Evolutionary conservation across 2,888 invertebrate genomes (phyloP).

Genomic region (Temnothorax ravouxi): DNA sequence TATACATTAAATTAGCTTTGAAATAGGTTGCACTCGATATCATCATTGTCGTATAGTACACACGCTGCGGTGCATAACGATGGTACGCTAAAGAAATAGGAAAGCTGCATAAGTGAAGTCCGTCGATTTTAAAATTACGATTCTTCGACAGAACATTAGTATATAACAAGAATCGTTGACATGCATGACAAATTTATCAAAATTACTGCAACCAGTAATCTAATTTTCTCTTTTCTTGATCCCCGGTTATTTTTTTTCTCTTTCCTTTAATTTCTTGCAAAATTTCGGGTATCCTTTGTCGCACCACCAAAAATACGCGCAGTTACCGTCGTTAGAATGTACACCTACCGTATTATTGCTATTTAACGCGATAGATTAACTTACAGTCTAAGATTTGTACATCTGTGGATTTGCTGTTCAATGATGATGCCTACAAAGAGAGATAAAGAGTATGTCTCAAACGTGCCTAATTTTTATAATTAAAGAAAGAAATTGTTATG

Average conservation of each 20-base stretch:
- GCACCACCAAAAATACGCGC: conserved; percentile 74
- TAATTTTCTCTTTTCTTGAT: neutral
- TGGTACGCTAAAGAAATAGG: conserved; percentile 65
- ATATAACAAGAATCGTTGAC: neutral
- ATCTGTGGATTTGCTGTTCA: conserved; percentile 75
- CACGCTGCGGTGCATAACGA: conserved; percentile 60
- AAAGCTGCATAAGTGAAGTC: conserved; percentile 22
- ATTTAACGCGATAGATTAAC: conserved; percentile 79
- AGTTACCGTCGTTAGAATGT: conserved; percentile 72
- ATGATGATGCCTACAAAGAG: conserved; percentile 68
- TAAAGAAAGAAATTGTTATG: neutral
- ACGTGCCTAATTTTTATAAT: conserved; percentile 61
- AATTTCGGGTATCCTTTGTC: conserved; percentile 49
- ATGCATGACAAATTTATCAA: neutral
- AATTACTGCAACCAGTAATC: conserved; percentile 6
- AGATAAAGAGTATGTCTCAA: conserved; percentile 77
- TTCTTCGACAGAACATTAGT: neutral
- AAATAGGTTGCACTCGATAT: conserved; percentile 70
- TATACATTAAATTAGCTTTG: conserved; percentile 75
- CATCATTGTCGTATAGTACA: conserved; percentile 61
- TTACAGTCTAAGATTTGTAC: conserved; percentile 81
- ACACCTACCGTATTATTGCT: conserved; percentile 82
- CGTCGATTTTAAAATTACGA: neutral
- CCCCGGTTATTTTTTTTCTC: neutral
- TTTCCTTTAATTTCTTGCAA: neutral